Conservation (phyloP, 2,113 vertebrate genomes). For the Bubalus kerabau region DNA sequence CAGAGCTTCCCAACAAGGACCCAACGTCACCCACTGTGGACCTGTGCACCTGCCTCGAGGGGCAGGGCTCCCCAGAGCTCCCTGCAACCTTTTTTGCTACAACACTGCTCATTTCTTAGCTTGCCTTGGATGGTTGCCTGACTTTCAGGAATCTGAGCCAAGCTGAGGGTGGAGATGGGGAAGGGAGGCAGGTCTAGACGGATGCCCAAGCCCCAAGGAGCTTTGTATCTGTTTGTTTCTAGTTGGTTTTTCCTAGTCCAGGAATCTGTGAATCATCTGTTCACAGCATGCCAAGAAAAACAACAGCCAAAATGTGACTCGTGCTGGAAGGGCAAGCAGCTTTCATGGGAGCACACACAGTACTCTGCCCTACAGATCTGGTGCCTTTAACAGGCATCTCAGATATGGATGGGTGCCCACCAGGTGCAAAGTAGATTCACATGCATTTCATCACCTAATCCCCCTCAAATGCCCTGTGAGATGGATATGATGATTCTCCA, state of each 20-base stretch:
- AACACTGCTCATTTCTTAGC: background rate
- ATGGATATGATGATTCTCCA: background rate
- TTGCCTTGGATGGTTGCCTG: background rate
- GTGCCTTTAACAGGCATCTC: fast-evolving
- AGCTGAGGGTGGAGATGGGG: background rate
- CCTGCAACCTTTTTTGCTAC: background rate
- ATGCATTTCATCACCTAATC: fast-evolving
- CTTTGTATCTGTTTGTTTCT: background rate
- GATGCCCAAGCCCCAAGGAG: background rate
- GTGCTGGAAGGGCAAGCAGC: background rate
- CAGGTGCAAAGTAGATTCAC: background rate
- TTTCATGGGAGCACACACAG: fast-evolving
- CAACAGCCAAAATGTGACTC: too few relatives aligned
- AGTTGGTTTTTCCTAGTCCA: background rate
- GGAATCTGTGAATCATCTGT: background rate
- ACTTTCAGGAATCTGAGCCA: background rate
- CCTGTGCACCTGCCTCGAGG: fast-evolving
- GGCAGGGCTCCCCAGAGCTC: background rate
- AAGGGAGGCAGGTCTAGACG: background rate
- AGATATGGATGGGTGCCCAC: fast-evolving
- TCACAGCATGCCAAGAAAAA: background rate
- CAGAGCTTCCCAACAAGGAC: background rate
- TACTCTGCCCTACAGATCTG: background rate
- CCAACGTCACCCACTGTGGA: fast-evolving
- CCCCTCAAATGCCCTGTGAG: background rate